A percentile compares a stretch with the other conserved stretches of the same genome.
Evolutionary conservation across 30 jellyfish, hydroid and myxozoan species (phyloP).

Genomic region (Phacellophora camtschatica): DNA sequence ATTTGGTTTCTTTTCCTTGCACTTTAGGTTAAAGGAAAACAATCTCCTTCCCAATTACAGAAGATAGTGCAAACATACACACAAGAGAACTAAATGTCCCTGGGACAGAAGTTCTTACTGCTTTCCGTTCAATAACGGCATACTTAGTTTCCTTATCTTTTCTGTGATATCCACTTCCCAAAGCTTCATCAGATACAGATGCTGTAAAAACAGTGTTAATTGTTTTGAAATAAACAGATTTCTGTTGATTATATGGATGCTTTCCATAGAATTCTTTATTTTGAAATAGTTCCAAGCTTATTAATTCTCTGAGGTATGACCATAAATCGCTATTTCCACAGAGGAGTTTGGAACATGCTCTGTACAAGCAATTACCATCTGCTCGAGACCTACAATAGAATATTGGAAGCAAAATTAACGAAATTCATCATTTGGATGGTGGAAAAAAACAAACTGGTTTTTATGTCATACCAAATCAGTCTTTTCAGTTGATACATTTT

Average conservation of each 20-base stretch:
- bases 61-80: slow-evolving; percentile 1
- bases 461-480: too few species aligned
- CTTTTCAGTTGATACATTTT: too few species aligned
- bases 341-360: slow-evolving; percentile 12
- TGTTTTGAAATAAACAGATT: not conserved
- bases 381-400: not conserved
- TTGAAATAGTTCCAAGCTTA: not conserved
- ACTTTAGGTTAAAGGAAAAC: not conserved
- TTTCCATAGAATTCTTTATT: not conserved
- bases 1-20: not conserved
- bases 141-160: not conserved
- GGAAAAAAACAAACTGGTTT: too few species aligned
- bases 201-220: not conserved
- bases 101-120: not conserved
- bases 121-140: not conserved
- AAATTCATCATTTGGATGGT: too few species aligned
- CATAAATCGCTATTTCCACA: not conserved
- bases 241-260: not conserved
- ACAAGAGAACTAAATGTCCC: not conserved
- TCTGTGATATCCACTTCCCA: not conserved
- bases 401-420: not conserved
- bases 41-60: not conserved
- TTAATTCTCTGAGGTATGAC: slow-evolving; percentile 10
- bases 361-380: slow-evolving; percentile 9
- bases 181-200: not conserved